Conservation (phyloP, 2,113 vertebrate species). For the Misgurnus mizolepis region DNA sequence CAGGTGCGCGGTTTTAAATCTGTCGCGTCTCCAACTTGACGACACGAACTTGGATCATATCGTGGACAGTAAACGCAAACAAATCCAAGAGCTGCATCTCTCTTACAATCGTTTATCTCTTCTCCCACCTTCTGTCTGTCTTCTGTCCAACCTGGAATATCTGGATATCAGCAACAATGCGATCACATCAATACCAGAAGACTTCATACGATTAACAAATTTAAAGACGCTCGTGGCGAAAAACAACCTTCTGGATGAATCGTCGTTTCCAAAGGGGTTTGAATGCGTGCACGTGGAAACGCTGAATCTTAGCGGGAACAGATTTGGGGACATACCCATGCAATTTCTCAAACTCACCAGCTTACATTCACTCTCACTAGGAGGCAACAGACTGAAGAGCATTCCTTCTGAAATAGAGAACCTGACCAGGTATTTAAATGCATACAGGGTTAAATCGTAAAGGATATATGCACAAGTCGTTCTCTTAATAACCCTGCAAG, state of each 20-base stretch:
- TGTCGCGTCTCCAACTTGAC: constrained; percentile 75
- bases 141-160: constrained; percentile 83
- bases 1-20: constrained; percentile 69
- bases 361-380: constrained; percentile 90
- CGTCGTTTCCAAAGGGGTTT: constrained; percentile 87
- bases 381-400: constrained; percentile 88
- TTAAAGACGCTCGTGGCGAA: constrained; percentile 89
- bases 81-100: constrained; percentile 80
- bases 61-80: constrained; percentile 69
- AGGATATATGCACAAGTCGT: no score
- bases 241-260: constrained; percentile 91
- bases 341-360: constrained; percentile 80
- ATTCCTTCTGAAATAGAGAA: constrained; percentile 91
- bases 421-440: constrained; percentile 78
- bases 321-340: constrained; percentile 85
- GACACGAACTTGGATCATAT: constrained; percentile 68
- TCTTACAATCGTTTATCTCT: constrained; percentile 78
- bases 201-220: constrained; percentile 76
- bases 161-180: constrained; percentile 92
- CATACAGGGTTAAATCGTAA: background rate
- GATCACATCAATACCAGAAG: constrained; percentile 78
- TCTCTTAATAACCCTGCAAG: no score
- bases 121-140: constrained; percentile 75
- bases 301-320: constrained; percentile 93
- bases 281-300: constrained; percentile 82